phyloP scores from a whole-genome alignment of 2,113 vertebrate species.

The Bungarus multicinctus region DNA sequence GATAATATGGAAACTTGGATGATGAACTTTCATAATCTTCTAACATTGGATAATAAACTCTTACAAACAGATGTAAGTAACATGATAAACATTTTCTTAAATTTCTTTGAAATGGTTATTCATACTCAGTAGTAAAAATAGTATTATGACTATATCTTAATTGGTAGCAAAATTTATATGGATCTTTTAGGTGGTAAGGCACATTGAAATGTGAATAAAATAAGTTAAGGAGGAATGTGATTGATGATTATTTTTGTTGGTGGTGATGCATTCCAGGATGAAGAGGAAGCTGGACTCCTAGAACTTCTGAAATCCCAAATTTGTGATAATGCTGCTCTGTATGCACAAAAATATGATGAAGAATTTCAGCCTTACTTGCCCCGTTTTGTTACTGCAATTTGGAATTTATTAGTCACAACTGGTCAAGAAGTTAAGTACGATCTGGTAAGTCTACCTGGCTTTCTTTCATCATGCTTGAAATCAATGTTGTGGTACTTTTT shows the following conservation, averaged over 20 bases:
- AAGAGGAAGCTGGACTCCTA: constrained; percentile 95
- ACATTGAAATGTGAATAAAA: background rate
- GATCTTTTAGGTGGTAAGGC: background rate
- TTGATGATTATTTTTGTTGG: constrained; percentile 36
- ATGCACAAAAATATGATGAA: constrained; percentile 98
- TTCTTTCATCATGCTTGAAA: background rate
- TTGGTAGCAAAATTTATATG: background rate
- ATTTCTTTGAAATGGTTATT: background rate
- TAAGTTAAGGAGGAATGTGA: constrained; percentile 33
- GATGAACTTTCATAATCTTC: constrained; percentile 93
- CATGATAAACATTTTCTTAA: constrained; percentile 15
- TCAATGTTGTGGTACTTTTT: background rate
- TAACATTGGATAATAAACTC: constrained; percentile 97
- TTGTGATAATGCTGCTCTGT: constrained; percentile 96
- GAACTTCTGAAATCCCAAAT: constrained; percentile 98
- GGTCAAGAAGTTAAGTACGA: constrained; percentile 98
- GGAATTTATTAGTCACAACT: constrained; percentile 96
- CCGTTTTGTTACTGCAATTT: constrained; percentile 95
- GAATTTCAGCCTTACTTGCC: constrained; percentile 96
- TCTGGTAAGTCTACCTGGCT: constrained; percentile 77
- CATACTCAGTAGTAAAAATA: background rate
- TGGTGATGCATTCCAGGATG: constrained; percentile 83
- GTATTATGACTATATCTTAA: background rate
- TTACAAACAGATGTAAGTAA: constrained; percentile 93
- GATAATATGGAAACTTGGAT: constrained; percentile 99